Percentiles rank a stretch among this genome's conserved stretches.
phyloP scores from a whole-genome alignment of 1,140 invertebrate species.

The Trichonephila clavipes region DNA sequence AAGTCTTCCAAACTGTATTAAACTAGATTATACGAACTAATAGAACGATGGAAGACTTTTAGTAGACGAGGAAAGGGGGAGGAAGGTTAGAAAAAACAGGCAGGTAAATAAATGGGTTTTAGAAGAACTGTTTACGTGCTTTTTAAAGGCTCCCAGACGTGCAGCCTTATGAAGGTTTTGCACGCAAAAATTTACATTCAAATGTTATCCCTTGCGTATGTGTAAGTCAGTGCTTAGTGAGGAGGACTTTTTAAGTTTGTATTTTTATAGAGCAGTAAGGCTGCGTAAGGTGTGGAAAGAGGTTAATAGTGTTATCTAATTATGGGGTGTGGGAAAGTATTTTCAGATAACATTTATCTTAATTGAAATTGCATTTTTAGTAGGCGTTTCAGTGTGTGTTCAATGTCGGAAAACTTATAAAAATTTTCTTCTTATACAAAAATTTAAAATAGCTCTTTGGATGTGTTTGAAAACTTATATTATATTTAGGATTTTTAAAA shows the following conservation, averaged over 20 bases:
- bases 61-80: background rate
- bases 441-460: too few species aligned
- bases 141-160: background rate
- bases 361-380: too few species aligned
- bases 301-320: too few species aligned
- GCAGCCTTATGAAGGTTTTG: conserved; percentile 2
- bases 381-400: too few species aligned
- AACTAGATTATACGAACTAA: conserved; percentile 33
- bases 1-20: conserved; percentile 45
- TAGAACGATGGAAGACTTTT: background rate
- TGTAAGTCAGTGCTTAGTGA: background rate
- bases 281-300: background rate
- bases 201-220: conserved; percentile 5
- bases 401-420: too few species aligned
- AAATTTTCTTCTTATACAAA: too few species aligned
- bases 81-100: background rate
- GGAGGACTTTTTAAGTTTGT: background rate
- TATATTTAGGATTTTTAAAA: too few species aligned
- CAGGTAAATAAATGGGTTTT: conserved; percentile 1
- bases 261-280: background rate
- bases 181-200: conserved; percentile 38
- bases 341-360: too few species aligned
- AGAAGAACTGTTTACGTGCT: conserved; percentile 37
- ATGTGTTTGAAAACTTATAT: too few species aligned
- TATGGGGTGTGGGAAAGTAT: too few species aligned